Conservation (phyloP, 2,113 vertebrate species). For the pig (Sus scrofa) region T2T-Sscrofa CM000824.6:92814501-92815000, state of each 20-base stretch:
- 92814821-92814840: not conserved
- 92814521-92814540: too few relatives aligned
- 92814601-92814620: too few relatives aligned
- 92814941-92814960: not conserved
- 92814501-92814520: too few relatives aligned
- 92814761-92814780: not conserved
- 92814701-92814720: not conserved
- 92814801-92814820: not conserved
- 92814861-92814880: not conserved
- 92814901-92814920: not conserved
- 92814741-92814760: not conserved
- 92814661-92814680: not conserved
- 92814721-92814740: constrained; percentile 15
- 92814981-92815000: not conserved
- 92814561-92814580: too few relatives aligned
- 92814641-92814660: not conserved
- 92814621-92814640: too few relatives aligned
- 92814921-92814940: not conserved
- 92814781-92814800: not conserved
- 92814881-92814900: not conserved
- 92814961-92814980: not conserved
- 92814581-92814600: too few relatives aligned
- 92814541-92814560: too few relatives aligned
- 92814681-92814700: constrained; percentile 10
- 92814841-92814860: not conserved